Conservation (phyloP, 1,140 invertebrate genomes). For the Lucilia cuprina region DNA sequence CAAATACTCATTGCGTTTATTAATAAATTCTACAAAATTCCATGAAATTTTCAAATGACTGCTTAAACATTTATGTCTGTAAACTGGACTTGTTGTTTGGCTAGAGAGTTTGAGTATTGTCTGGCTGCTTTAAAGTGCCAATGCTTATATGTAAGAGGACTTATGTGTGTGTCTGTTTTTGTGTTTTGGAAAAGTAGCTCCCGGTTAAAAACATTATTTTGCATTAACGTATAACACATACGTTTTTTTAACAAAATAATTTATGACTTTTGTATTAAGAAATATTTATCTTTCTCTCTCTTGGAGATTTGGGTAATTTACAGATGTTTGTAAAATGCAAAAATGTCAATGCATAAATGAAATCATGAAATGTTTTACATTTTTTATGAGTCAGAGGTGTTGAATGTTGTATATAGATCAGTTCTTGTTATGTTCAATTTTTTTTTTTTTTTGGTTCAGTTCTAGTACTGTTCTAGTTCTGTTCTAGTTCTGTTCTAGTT, state of each 20-base stretch:
- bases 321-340: background rate
- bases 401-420: no score
- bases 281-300: no score
- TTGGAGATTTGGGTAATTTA: background rate
- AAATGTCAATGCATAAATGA: background rate
- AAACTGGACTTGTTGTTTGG: background rate
- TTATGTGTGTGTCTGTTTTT: background rate
- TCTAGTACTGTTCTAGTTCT: no score
- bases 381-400: no score
- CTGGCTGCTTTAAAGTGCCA: background rate
- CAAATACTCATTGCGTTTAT: background rate
- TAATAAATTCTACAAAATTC: background rate
- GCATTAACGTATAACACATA: background rate
- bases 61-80: background rate
- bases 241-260: background rate
- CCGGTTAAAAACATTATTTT: background rate
- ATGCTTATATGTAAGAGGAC: no score
- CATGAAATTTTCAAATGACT: constrained; percentile 15
- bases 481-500: no score
- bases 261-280: background rate
- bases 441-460: no score
- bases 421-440: no score
- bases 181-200: background rate
- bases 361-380: background rate
- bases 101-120: background rate